Conservation (phyloP, 1,140 invertebrate genomes). For the Drosophila ercepeae region DNA sequence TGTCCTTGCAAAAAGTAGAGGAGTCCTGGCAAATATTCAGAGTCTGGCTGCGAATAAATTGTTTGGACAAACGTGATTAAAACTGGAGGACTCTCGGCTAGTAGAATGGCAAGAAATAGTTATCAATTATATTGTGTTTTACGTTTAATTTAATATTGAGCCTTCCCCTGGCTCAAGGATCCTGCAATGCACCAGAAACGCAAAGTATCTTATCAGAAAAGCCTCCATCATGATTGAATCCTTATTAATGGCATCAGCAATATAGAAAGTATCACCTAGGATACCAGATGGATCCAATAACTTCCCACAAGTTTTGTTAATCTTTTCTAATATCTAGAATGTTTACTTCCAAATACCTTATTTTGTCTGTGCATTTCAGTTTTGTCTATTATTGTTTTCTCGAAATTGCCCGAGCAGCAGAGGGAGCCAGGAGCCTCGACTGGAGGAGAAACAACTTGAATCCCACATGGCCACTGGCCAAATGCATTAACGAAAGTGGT, state of each 20-base stretch:
- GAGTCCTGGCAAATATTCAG: not conserved
- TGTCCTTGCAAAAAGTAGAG: constrained; percentile 13
- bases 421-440: constrained; percentile 18
- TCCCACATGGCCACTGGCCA: constrained; percentile 80
- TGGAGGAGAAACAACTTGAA: constrained; percentile 39
- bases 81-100: not conserved
- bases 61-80: constrained; percentile 14
- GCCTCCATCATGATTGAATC: constrained; percentile 7
- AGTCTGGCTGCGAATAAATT: constrained; percentile 6
- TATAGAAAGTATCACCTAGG: constrained; percentile 6
- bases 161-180: constrained; percentile 2
- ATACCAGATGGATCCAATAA: no score
- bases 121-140: not conserved
- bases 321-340: not conserved
- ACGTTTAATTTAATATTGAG: not conserved
- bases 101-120: not conserved
- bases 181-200: constrained; percentile 47
- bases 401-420: constrained; percentile 56
- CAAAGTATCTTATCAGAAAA: not conserved
- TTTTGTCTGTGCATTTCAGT: not conserved
- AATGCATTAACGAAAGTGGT: constrained; percentile 80
- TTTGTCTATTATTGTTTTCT: constrained; percentile 57
- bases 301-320: no score
- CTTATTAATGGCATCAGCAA: constrained; percentile 25
- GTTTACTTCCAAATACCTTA: not conserved